These are phyloP conservation scores for Cricetomys ansorgei DNA, from an alignment of 2,113 vertebrate genomes.

Conservation along the genomic window DNA sequence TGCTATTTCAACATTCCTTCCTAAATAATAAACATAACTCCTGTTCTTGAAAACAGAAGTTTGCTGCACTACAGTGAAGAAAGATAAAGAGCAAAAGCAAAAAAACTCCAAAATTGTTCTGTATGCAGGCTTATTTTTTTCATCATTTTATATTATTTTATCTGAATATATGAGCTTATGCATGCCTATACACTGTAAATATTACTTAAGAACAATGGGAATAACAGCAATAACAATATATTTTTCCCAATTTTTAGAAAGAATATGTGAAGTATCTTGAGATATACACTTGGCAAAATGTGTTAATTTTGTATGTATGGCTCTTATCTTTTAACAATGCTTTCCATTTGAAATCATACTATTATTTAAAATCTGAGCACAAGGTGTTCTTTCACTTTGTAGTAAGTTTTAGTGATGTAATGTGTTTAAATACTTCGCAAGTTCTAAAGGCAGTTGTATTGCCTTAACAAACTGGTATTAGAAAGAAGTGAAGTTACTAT, in stretches of 20 bases:
- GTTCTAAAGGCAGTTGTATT: not conserved
- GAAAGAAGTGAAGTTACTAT: not conserved
- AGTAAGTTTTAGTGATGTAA: slow-evolving; percentile 20
- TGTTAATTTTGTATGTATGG: not conserved
- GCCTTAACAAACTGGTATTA: not conserved
- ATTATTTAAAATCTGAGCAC: slow-evolving; percentile 21
- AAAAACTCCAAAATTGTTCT: not conserved
- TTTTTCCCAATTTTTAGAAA: not conserved
- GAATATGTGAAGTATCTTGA: not conserved
- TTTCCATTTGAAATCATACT: not conserved
- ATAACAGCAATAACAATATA: not conserved
- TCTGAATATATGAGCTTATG: not conserved
- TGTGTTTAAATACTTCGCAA: not conserved
- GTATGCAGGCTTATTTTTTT: not conserved
- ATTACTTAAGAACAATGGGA: not conserved
- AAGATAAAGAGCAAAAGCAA: not conserved
- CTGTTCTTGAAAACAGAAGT: not conserved
- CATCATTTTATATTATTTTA: not conserved
- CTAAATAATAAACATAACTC: not conserved
- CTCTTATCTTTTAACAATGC: not conserved
- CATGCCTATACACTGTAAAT: not conserved
- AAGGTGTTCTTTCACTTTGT: not conserved
- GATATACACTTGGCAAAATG: not conserved
- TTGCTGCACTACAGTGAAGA: not conserved
- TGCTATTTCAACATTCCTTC: not conserved